Conservation (phyloP, 2,113 vertebrate species). For the Otus sunia region DNA sequence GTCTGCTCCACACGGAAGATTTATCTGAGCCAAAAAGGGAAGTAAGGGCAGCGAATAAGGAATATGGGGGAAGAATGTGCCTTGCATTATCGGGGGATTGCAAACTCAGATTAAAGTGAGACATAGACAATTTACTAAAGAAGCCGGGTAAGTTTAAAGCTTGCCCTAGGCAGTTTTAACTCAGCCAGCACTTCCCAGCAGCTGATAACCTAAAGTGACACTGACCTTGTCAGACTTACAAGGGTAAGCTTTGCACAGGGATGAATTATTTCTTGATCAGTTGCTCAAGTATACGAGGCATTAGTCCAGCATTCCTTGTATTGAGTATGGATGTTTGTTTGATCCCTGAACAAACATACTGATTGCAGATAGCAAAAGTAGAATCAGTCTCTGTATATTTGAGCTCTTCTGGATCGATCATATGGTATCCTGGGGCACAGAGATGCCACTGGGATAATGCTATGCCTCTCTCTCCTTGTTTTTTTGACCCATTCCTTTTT, state of each 20-base stretch:
- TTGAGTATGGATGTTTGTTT: not conserved
- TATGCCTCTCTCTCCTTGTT: not conserved
- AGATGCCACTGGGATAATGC: not conserved
- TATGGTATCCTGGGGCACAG: not conserved
- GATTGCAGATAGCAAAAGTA: not conserved
- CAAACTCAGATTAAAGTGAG: not conserved
- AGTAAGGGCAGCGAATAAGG: not conserved
- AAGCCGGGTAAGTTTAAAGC: not conserved
- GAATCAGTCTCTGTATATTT: not conserved
- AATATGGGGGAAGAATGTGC: not conserved
- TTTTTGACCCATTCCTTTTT: not conserved
- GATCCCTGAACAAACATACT: not conserved
- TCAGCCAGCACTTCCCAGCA: not conserved
- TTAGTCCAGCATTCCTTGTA: not conserved
- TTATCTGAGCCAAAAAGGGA: not conserved
- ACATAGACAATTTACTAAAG: conserved; percentile 4
- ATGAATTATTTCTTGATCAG: not conserved
- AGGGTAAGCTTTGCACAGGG: not conserved
- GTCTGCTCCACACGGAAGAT: not conserved
- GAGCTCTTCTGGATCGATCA: not conserved
- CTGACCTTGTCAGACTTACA: conserved; percentile 38
- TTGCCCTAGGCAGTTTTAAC: conserved; percentile 4
- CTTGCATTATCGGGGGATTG: not conserved
- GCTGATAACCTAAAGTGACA: not conserved
- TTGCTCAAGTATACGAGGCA: not conserved